Evolutionary conservation across 2,888 invertebrate genomes (phyloP), one percentile per base, ranked within the genome.

Genomic region (Perdita meconis): DNA sequence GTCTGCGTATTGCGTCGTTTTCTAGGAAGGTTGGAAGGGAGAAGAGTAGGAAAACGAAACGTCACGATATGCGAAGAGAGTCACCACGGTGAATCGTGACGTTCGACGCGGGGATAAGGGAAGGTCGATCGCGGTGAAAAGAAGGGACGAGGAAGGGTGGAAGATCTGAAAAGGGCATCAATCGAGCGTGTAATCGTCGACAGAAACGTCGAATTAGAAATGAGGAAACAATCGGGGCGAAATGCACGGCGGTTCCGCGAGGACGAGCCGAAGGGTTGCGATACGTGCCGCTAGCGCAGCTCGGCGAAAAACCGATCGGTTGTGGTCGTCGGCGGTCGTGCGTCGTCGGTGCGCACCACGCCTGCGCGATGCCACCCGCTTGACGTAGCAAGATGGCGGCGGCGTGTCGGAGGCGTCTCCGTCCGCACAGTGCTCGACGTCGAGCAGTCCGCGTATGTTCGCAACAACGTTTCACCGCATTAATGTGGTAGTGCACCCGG

Each of bases 391-490:
- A 90, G 89, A 90, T 90, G 90, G 90, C 90, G 89, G 89, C 89
- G 90, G 87, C 89, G 89, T 88, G 87, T 90, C 90, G 89, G 92
- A 93, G 92, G 92, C 92, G 92, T 93, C 92, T 90, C 88, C 89
- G 89, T 88, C 86, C 85, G 86, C 88, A 89, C 90, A 90, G 91
- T 90, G 90, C 90, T 89, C 90, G 89, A 89, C 87, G 89, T 89
- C 89, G 90, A 87, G 87, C 89, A 89, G 90, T 87, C 86, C 91
- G 90, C 88, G 89, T 88, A 89, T 83, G 89, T 89, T 89, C 90
- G 90, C 82, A 87, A 87, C 84, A 80, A 85, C 85, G 85, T 85
- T 85, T 73, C 76, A 78, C 51, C 76, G 71, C 73, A 64, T 73
- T 76, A 72, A 82, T 75, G 78, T 77, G 77, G 36, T 69, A 75